Evolutionary conservation across 2,113 vertebrate genomes (phyloP).

Genomic region (Fulica atra): DNA sequence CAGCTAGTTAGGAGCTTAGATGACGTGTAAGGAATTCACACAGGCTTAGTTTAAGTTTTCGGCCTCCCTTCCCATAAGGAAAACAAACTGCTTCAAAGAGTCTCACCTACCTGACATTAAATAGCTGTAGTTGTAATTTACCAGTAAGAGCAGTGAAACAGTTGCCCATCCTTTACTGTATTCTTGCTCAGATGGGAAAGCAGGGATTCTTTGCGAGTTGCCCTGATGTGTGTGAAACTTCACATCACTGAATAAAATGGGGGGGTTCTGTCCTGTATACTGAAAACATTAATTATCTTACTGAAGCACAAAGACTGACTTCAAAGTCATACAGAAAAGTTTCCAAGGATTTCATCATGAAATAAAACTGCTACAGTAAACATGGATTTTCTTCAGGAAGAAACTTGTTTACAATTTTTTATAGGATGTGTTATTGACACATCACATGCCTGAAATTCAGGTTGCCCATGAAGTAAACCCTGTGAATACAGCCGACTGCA

Average conservation of each 20-base stretch:
- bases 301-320: background rate
- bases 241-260: background rate
- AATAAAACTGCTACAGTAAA: conserved; percentile 35
- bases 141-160: background rate
- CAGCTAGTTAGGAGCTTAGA: conserved; percentile 33
- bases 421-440: conserved; percentile 4
- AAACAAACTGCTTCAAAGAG: conserved; percentile 42
- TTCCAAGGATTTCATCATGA: conserved; percentile 2
- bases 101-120: conserved; percentile 22
- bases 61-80: conserved; percentile 28
- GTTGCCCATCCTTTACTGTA: background rate
- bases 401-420: conserved; percentile 31
- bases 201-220: background rate
- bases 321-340: background rate
- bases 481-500: background rate
- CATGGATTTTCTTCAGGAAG: conserved; percentile 17
- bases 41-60: conserved; percentile 38
- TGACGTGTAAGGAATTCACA: conserved; percentile 41
- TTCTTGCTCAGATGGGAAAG: background rate
- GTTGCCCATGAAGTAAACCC: background rate
- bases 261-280: background rate
- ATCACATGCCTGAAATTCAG: background rate
- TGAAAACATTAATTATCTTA: conserved; percentile 21
- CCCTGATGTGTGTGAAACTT: background rate
- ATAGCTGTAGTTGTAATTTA: background rate